These are phyloP conservation scores for Xiphophorus couchianus DNA, from an alignment of 2,113 vertebrate genomes.

Conservation along the genomic window DNA sequence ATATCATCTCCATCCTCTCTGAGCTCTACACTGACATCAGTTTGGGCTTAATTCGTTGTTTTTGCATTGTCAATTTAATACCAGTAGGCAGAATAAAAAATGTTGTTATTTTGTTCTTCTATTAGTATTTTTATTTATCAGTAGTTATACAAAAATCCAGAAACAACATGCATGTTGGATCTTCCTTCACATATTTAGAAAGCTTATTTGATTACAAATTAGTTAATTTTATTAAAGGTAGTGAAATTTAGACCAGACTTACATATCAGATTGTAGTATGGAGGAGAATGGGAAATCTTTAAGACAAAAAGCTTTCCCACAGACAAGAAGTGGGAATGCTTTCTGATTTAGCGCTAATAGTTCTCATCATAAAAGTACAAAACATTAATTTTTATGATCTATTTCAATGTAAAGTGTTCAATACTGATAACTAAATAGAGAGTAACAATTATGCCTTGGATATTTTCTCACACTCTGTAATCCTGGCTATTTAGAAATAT, in stretches of 20 bases:
- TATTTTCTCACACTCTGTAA: neutral
- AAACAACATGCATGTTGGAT: no score
- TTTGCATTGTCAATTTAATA: slow-evolving; percentile 6
- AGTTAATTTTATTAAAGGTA: neutral
- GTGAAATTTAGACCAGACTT: neutral
- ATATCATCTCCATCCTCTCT: neutral
- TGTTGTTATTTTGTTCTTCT: no score
- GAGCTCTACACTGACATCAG: neutral
- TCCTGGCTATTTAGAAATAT: neutral
- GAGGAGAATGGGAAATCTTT: neutral
- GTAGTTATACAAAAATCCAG: no score
- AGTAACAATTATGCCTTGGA: no score
- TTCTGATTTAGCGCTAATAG: no score
- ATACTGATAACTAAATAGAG: neutral
- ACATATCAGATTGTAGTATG: neutral
- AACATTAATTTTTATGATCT: no score
- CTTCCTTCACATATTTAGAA: neutral
- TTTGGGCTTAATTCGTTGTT: neutral
- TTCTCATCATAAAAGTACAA: no score
- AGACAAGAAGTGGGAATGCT: no score
- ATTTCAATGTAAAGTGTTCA: no score
- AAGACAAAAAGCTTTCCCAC: slow-evolving; percentile 1
- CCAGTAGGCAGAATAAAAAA: no score
- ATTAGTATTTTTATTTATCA: no score
- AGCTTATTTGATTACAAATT: neutral